These are phyloP conservation scores for Sparidentex hasta DNA, from an alignment of 2,797 vertebrate genomes.

Conservation along the genomic window DNA sequence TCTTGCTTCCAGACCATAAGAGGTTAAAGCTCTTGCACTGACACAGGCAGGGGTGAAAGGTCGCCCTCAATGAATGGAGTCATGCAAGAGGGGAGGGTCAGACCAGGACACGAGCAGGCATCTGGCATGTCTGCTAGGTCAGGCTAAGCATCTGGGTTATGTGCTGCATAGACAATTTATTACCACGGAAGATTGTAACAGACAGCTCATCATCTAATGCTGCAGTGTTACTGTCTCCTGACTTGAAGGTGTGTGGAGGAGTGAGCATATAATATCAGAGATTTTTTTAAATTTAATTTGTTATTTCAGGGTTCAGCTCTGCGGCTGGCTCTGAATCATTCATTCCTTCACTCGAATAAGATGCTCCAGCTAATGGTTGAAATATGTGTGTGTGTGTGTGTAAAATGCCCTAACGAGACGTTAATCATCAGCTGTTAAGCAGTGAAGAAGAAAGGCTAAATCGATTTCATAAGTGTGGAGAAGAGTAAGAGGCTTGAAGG, in stretches of 20 bases:
- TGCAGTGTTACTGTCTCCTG: constrained; percentile 26
- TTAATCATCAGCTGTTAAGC: constrained; percentile 59
- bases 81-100: constrained; percentile 63
- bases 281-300: constrained; percentile 28
- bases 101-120: constrained; percentile 63
- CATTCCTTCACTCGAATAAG: constrained; percentile 51
- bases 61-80: constrained; percentile 70
- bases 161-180: constrained; percentile 56
- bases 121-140: constrained; percentile 68
- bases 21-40: constrained; percentile 62
- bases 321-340: constrained; percentile 39
- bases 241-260: constrained; percentile 17
- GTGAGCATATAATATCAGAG: constrained; percentile 21
- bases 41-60: constrained; percentile 71
- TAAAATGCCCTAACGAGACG: constrained; percentile 49
- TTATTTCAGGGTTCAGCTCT: constrained; percentile 28
- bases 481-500: constrained; percentile 55
- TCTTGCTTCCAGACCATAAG: constrained; percentile 33
- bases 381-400: constrained; percentile 32
- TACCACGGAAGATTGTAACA: constrained; percentile 35
- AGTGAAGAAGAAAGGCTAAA: constrained; percentile 47
- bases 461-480: constrained; percentile 57
- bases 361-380: constrained; percentile 29
- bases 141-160: constrained; percentile 65
- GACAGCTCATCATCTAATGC: constrained; percentile 36